Percentiles rank a stretch among this genome's conserved stretches.
These are phyloP conservation scores for Bos indicus DNA, from an alignment of 2,113 vertebrate genomes.

Conservation along the genomic window DNA sequence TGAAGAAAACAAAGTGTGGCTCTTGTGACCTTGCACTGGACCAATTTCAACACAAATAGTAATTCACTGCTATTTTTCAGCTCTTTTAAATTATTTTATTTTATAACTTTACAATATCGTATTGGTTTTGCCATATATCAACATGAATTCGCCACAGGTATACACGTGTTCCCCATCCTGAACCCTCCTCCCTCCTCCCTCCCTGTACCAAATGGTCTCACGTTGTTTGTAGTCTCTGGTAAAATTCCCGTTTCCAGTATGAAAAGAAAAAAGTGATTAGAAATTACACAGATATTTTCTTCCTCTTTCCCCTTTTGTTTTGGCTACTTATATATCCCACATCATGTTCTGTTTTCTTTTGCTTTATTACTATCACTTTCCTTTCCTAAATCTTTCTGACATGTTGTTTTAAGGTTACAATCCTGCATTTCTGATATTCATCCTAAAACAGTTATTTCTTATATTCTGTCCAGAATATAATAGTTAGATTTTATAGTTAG, in stretches of 20 bases:
- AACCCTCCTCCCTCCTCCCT: no score
- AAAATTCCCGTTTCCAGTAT: neutral
- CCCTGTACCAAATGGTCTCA: no score
- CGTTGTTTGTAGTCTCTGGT: neutral
- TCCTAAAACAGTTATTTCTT: neutral
- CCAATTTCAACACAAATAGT: neutral
- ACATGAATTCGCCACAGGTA: no score
- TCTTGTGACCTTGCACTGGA: fast-evolving
- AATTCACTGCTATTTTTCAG: neutral
- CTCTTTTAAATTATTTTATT: neutral
- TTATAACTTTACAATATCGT: no score
- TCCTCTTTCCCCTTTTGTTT: neutral
- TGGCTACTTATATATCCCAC: neutral
- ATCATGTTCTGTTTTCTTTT: neutral
- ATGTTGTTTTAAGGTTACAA: neutral
- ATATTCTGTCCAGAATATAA: neutral
- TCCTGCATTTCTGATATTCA: neutral
- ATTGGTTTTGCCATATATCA: no score
- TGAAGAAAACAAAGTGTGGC: neutral
- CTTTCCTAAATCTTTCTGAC: neutral
- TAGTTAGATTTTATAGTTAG: neutral
- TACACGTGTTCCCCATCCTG: no score
- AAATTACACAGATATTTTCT: neutral
- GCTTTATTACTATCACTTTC: neutral
- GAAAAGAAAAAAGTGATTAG: neutral